These are phyloP conservation scores for Drosophila colorata DNA, from an alignment of 2,888 invertebrate species.

Conservation along the genomic window DNA sequence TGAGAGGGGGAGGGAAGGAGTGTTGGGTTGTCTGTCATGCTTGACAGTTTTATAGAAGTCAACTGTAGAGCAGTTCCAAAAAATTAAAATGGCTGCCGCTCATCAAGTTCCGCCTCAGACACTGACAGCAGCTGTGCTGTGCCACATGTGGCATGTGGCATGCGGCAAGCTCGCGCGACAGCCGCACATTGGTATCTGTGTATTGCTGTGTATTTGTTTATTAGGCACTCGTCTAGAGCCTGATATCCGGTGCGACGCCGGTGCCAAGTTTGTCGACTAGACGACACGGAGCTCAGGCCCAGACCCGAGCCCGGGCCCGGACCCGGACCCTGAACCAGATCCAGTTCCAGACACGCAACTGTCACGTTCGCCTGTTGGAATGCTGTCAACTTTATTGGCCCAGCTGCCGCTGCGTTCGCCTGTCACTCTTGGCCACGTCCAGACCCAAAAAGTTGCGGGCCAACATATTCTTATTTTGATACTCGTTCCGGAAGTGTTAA, in stretches of 20 bases:
- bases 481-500: no score
- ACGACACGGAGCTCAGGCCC: slow-evolving; percentile 19
- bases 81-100: slow-evolving; percentile 73
- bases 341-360: slow-evolving; percentile 49
- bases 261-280: slow-evolving; percentile 64
- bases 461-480: slow-evolving; percentile 41
- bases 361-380: slow-evolving; percentile 68
- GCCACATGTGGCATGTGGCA: slow-evolving; percentile 17
- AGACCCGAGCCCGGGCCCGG: no score
- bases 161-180: slow-evolving; percentile 25
- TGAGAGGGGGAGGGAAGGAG: not conserved
- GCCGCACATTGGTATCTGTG: slow-evolving; percentile 24
- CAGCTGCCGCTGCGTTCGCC: slow-evolving; percentile 28
- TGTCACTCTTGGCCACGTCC: slow-evolving; percentile 66
- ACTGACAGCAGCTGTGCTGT: slow-evolving; percentile 24
- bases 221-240: slow-evolving; percentile 61
- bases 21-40: slow-evolving; percentile 51
- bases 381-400: slow-evolving; percentile 76
- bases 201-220: slow-evolving; percentile 45
- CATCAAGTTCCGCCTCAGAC: slow-evolving; percentile 60
- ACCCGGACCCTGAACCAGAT: slow-evolving; percentile 5
- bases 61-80: slow-evolving; percentile 38
- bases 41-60: slow-evolving; percentile 77
- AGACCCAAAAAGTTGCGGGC: slow-evolving; percentile 53
- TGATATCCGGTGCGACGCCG: slow-evolving; percentile 77